A percentile compares a stretch with the other conserved stretches of the same genome.
Evolutionary conservation across 2,113 vertebrate genomes (phyloP).

Genomic region (Ranitomeya variabilis): DNA sequence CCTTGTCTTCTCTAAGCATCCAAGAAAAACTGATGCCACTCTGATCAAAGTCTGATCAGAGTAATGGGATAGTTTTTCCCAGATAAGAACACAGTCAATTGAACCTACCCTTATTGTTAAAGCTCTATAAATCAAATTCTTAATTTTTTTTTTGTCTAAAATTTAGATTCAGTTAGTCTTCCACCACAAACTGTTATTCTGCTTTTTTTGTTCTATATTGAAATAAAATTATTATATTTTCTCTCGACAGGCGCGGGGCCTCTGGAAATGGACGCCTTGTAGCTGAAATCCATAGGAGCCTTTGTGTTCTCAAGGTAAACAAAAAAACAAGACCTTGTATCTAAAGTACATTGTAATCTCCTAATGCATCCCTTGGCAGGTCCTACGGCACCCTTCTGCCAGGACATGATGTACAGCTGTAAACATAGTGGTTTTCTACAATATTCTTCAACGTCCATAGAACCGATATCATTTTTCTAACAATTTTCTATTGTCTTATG

Average conservation of each 20-base stretch:
- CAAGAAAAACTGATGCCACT: no score
- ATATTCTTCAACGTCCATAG: not conserved
- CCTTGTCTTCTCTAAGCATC: no score
- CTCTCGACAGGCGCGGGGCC: not conserved
- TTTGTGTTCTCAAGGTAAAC: constrained; percentile 8
- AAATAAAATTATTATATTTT: not conserved
- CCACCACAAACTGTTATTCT: not conserved
- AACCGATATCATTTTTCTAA: not conserved
- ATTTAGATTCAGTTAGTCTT: not conserved
- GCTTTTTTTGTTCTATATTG: not conserved
- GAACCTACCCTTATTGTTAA: no score
- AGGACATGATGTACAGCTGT: not conserved
- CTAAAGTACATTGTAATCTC: not conserved
- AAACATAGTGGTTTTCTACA: not conserved
- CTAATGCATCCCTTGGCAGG: not conserved
- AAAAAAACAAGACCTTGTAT: not conserved
- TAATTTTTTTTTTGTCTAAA: no score
- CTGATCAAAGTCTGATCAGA: no score
- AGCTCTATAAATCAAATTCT: no score
- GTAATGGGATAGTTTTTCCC: no score
- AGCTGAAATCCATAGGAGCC: not conserved
- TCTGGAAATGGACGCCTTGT: constrained; percentile 8
- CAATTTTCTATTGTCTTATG: not conserved
- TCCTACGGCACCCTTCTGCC: not conserved
- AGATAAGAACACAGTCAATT: no score